Percentiles rank a stretch among this genome's conserved stretches.
Conservation (phyloP, 2,113 vertebrate genomes). For the Lophura nycthemera region DNA sequence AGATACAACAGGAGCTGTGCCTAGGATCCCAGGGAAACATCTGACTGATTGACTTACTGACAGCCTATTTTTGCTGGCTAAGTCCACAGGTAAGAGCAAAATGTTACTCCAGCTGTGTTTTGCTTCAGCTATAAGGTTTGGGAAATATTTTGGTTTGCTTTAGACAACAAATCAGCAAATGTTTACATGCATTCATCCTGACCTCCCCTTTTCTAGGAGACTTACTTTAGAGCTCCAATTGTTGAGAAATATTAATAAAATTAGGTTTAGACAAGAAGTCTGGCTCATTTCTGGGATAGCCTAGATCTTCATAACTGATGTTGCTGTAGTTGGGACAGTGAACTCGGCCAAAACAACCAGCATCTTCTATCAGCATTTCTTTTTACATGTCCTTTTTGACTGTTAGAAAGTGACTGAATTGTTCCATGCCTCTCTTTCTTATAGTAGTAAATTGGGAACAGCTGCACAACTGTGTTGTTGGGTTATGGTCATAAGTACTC, state of each 20-base stretch:
- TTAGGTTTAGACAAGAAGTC: neutral
- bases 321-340: neutral
- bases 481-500: neutral
- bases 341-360: neutral
- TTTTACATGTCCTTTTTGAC: neutral
- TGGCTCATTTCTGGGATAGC: neutral
- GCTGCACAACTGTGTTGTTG: no score
- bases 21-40: neutral
- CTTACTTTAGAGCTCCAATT: no score
- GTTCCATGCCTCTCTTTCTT: neutral
- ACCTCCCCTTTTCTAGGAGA: no score
- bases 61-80: neutral
- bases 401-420: neutral
- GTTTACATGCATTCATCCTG: no score
- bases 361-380: neutral
- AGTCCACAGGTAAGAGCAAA: conserved; percentile 37
- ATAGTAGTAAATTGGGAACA: neutral
- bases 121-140: neutral
- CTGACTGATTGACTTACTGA: neutral
- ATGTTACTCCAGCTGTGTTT: neutral
- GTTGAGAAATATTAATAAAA: no score
- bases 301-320: neutral
- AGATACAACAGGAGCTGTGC: neutral
- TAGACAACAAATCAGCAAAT: neutral
- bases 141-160: neutral